Conservation (phyloP, 2,888 invertebrate species). For the Xanthorhoe spadicearia region DNA sequence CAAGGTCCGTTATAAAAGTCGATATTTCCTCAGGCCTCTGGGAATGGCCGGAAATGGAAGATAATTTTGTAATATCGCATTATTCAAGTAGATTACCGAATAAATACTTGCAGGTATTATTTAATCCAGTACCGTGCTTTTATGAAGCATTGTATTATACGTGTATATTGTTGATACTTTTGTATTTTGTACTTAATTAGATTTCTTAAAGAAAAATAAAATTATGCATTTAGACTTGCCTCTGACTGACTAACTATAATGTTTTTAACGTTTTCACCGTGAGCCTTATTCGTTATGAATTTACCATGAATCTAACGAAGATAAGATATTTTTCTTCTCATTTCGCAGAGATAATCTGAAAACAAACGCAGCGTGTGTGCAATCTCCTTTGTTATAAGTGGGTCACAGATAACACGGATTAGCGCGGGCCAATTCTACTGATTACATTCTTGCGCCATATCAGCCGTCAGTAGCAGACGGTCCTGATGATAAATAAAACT, state of each 20-base stretch:
- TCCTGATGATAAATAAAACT: constrained; percentile 9
- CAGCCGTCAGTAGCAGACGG: constrained; percentile 30
- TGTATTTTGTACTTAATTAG: too few species aligned
- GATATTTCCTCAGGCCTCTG: constrained; percentile 50
- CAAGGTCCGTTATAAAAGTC: constrained; percentile 50
- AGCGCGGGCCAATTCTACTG: constrained; percentile 56
- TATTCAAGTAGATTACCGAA: constrained; percentile 42
- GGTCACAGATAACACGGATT: constrained; percentile 65
- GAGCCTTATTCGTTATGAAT: too few species aligned
- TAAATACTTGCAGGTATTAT: constrained; percentile 5
- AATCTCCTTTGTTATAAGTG: constrained; percentile 54
- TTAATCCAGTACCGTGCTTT: constrained; percentile 5
- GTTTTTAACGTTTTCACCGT: too few species aligned
- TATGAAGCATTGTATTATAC: too few species aligned
- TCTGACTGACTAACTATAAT: too few species aligned
- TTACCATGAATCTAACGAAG: too few species aligned
- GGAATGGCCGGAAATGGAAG: constrained; percentile 47
- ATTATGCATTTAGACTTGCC: too few species aligned
- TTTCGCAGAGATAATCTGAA: constrained; percentile 39
- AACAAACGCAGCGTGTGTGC: constrained; percentile 32
- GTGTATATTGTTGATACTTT: too few species aligned
- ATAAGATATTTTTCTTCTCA: constrained; percentile 5
- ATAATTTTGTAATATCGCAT: constrained; percentile 54
- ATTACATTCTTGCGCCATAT: constrained; percentile 50
- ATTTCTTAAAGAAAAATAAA: too few species aligned